Percentiles rank a stretch among this genome's conserved stretches.
phyloP scores from a whole-genome alignment of 2,113 vertebrate species.

The Rhagologus leucostigma region DNA sequence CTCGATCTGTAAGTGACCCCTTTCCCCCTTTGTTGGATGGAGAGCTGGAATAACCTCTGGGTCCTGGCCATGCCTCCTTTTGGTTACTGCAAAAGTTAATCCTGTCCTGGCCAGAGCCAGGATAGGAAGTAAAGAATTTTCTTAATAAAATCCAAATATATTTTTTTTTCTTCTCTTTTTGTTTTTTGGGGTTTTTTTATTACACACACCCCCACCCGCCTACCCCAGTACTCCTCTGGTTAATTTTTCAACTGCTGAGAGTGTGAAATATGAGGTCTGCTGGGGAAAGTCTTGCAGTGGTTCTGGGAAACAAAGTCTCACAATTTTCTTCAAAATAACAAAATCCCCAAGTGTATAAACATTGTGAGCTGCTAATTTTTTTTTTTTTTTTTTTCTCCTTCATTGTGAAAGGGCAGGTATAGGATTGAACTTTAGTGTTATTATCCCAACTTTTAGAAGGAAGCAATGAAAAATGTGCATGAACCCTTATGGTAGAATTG shows the following conservation, averaged over 20 bases:
- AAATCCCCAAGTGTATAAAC: not conserved
- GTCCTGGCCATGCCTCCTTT: not conserved
- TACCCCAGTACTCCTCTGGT: not conserved
- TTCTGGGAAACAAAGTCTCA: not conserved
- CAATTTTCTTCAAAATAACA: not conserved
- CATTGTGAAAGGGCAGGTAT: not conserved
- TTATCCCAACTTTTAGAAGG: not conserved
- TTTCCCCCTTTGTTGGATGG: not conserved
- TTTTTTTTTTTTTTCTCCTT: not conserved
- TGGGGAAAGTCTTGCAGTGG: not conserved
- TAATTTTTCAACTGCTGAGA: conserved; percentile 18
- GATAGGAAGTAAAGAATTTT: not conserved
- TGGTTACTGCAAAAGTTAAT: not conserved
- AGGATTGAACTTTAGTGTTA: not conserved
- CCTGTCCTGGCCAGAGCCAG: not conserved
- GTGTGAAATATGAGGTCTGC: conserved; percentile 17
- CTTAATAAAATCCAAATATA: not conserved
- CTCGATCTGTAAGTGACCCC: too few species aligned
- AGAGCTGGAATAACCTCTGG: not conserved
- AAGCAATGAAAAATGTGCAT: not conserved
- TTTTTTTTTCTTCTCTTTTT: not conserved
- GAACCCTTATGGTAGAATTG: not conserved
- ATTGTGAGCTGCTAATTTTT: not conserved
- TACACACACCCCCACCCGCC: not conserved
- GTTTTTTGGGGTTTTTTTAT: not conserved